Conservation (phyloP, 2,113 vertebrate species). For the Chloroceryle aenea region DNA sequence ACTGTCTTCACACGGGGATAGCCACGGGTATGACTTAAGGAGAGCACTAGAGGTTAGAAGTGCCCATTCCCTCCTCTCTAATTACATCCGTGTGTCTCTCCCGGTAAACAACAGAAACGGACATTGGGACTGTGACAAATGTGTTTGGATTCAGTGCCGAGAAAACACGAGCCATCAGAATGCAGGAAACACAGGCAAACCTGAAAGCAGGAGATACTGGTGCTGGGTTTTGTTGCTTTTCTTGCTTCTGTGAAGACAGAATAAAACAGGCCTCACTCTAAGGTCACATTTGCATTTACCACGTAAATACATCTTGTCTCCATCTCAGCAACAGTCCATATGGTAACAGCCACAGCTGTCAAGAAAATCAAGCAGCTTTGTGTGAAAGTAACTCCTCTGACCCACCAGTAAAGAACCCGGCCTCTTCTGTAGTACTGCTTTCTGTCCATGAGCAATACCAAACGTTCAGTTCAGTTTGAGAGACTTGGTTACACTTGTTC, state of each 20-base stretch:
- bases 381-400: not conserved
- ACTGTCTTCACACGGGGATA: not conserved
- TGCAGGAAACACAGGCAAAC: not conserved
- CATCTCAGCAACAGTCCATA: not conserved
- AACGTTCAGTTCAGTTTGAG: not conserved
- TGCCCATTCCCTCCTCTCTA: not conserved
- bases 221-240: no score
- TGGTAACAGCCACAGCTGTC: not conserved
- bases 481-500: not conserved
- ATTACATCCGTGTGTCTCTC: conserved; percentile 1
- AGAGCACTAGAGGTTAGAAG: not conserved
- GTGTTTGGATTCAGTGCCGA: not conserved
- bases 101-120: not conserved
- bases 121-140: not conserved
- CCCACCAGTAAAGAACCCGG: not conserved
- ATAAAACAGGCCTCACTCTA: not conserved
- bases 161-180: not conserved
- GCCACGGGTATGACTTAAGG: not conserved
- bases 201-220: not conserved
- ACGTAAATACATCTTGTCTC: not conserved
- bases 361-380: not conserved
- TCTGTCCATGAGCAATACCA: not conserved
- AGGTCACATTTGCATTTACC: not conserved
- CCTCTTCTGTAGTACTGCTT: not conserved
- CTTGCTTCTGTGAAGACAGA: not conserved